Percentiles rank a stretch among this genome's conserved stretches.
Evolutionary conservation across 2,888 invertebrate genomes (phyloP).

Genomic region (Perizoma flavofasciatum): DNA sequence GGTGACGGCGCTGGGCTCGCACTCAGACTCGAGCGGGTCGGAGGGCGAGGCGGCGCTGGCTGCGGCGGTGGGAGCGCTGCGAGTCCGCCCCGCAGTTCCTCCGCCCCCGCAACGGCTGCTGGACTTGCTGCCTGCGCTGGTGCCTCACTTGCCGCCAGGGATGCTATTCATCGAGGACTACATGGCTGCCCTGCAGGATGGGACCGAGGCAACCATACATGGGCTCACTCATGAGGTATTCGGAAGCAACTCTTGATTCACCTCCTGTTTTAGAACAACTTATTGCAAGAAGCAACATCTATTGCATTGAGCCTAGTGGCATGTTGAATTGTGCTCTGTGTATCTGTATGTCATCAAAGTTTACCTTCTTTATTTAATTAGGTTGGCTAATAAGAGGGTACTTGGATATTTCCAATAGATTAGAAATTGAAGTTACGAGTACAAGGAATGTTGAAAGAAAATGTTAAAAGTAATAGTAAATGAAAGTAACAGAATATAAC

Average conservation of each 20-base stretch:
- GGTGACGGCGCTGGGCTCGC: no score
- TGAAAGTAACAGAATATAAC: no score
- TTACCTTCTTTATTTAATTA: no score
- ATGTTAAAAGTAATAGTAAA: no score
- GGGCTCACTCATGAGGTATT: slow-evolving; percentile 10
- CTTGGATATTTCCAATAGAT: no score
- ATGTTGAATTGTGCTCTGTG: no score
- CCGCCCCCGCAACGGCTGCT: slow-evolving; percentile 7
- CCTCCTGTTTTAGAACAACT: no score
- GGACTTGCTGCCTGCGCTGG: slow-evolving; percentile 14
- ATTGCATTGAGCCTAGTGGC: background rate
- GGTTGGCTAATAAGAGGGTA: no score
- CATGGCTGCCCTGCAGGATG: slow-evolving; percentile 2
- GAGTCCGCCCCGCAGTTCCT: slow-evolving; percentile 25
- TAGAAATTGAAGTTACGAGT: no score
- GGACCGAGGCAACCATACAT: slow-evolving; percentile 13
- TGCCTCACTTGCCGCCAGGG: slow-evolving; percentile 8
- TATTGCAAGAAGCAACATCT: background rate
- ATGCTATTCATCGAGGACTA: slow-evolving; percentile 5
- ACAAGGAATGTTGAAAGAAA: no score
- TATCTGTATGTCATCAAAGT: no score
- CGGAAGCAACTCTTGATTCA: background rate
- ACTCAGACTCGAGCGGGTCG: slow-evolving; percentile 51
- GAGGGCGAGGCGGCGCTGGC: slow-evolving; percentile 50
- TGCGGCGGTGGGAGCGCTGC: slow-evolving; percentile 42